Base-by-base conservation (phyloP, 2,888 invertebrate genomes). In the Helobdella robusta region DNA sequence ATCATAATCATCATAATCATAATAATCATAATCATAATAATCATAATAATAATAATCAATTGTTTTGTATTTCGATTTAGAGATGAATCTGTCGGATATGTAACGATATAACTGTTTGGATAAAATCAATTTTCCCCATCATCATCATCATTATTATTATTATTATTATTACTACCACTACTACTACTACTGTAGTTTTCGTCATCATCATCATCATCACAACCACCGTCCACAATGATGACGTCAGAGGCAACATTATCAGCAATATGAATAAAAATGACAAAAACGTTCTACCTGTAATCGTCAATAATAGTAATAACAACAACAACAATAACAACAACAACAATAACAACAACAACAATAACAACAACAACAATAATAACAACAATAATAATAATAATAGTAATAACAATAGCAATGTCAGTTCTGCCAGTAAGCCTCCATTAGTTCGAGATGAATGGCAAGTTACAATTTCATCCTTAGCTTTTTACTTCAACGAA, bases 141-240 rank as follows among this genome's bases (percentile, higher is more conserved):
- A 11, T 56, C 58, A 11, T 28, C 58, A 32, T 18, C 6, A 18
- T 5, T 30, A 11, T 30, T n/a, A 11, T 30, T 30, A 18, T 56
- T 30, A n/a, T 30, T 8, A 18, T 30, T 30, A n/a, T 28, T 30
- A 30, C 30, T 30, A 30, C 30, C 30, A 56, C 20, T 20, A 61
- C 25, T 52, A 62, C 50, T 50, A 48, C 35, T 35, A 28, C 35
- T 35, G 50, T 62, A 48, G 28, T 62, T 50, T 50, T 62, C 62
- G 50, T 62, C 62, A 62, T 48, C 62, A 62, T 62, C 62, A 62
- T 62, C 62, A 58, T 58, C 58, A 58, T 58, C 58, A 48, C 23
- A n/a, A 48, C 20, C 59, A 59, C 35, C 32, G 35, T 59, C 59
- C 30, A 34, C 59, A 59, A 34, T 35, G 35, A 34, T 35, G 35